A percentile compares a stretch with the other conserved stretches of the same genome.
These are phyloP conservation scores for Plebejus melissa DNA, from an alignment of 2,888 invertebrate species.

Conservation along the genomic window DNA sequence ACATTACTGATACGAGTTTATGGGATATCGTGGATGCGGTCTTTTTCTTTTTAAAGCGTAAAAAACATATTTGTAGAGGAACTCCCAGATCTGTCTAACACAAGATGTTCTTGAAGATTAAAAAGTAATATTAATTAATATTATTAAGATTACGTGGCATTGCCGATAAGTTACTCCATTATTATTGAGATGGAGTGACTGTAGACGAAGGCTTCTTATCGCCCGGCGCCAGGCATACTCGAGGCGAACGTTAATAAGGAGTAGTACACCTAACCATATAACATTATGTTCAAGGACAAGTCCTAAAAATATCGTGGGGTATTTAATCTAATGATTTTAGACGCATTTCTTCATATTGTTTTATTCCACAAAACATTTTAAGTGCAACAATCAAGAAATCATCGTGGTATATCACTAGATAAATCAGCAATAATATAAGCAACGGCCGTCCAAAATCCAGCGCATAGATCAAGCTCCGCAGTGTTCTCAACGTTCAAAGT, in stretches of 20 bases:
- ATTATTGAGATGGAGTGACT: slow-evolving; percentile 7
- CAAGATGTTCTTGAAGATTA: too few species aligned
- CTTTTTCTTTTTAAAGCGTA: too few species aligned
- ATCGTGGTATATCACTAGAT: slow-evolving; percentile 81
- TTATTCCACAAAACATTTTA: too few species aligned
- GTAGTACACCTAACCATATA: not conserved
- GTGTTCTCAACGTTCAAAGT: slow-evolving; percentile 87
- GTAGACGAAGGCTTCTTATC: not conserved
- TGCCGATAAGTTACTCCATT: not conserved
- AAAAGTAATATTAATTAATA: too few species aligned
- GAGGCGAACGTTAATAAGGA: not conserved
- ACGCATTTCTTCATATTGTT: too few species aligned
- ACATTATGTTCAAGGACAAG: not conserved
- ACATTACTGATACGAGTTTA: too few species aligned
- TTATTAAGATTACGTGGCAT: not conserved
- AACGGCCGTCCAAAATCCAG: slow-evolving; percentile 88
- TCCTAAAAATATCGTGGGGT: not conserved
- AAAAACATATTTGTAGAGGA: too few species aligned
- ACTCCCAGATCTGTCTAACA: too few species aligned
- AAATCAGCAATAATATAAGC: slow-evolving; percentile 89
- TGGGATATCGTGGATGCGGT: too few species aligned
- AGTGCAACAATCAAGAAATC: slow-evolving; percentile 32
- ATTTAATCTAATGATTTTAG: too few species aligned
- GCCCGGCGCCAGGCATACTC: not conserved
- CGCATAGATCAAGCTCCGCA: slow-evolving; percentile 83